Conservation (phyloP, 2,113 vertebrate species). For the Vanacampus margaritifer region DNA sequence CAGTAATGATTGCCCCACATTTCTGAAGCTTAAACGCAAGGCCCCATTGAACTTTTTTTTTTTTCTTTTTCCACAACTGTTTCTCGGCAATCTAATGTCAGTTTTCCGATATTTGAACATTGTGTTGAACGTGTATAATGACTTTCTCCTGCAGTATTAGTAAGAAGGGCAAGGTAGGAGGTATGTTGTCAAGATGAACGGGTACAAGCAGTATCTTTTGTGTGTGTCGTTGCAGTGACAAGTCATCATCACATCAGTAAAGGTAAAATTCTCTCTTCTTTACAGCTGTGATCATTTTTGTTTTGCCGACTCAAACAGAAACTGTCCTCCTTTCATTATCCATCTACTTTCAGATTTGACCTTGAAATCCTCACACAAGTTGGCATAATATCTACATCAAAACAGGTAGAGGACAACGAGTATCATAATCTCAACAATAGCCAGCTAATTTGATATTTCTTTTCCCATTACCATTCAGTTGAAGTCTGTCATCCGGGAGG, state of each 20-base stretch:
- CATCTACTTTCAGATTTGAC: neutral
- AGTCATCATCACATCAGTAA: neutral
- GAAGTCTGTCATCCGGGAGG: constrained; percentile 18
- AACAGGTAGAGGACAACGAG: constrained; percentile 3
- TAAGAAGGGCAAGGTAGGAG: neutral
- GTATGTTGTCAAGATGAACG: neutral
- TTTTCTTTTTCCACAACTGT: constrained; percentile 22
- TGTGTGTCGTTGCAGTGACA: neutral
- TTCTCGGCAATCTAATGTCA: constrained; percentile 24
- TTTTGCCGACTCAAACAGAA: neutral
- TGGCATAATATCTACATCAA: neutral
- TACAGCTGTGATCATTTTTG: neutral
- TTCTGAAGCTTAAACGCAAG: constrained; percentile 51
- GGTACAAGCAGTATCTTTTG: neutral
- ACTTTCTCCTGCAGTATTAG: neutral
- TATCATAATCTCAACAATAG: constrained; percentile 14
- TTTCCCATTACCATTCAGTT: constrained; percentile 27
- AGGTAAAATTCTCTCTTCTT: neutral
- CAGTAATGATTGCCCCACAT: constrained; percentile 66
- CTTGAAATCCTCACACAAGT: neutral
- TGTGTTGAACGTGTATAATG: constrained; percentile 3
- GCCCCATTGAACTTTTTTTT: constrained; percentile 33
- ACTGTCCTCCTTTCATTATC: neutral
- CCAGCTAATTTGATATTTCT: constrained; percentile 22
- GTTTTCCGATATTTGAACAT: constrained; percentile 20